A percentile compares a stretch with the other conserved stretches of the same genome.
These are phyloP conservation scores for Anastrepha obliqua DNA, from an alignment of 1,140 invertebrate species.

Conservation along the genomic window DNA sequence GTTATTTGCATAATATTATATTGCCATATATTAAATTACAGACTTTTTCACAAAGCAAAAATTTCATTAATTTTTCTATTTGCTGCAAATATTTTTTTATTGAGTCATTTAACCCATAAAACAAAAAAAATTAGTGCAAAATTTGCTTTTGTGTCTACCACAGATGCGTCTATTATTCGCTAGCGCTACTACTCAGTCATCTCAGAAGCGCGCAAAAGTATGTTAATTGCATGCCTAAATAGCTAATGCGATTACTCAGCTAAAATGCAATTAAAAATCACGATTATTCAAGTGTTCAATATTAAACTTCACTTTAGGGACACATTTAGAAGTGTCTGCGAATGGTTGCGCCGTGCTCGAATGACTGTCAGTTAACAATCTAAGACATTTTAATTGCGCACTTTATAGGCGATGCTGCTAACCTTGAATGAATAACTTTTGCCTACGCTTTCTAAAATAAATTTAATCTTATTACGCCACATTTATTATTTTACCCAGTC, in stretches of 20 bases:
- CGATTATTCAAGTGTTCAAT: neutral
- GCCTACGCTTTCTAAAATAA: neutral
- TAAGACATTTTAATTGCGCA: constrained; percentile 4
- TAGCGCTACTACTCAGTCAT: neutral
- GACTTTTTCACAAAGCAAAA: too few species aligned
- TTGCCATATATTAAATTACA: too few species aligned
- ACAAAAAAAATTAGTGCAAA: too few species aligned
- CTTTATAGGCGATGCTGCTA: neutral
- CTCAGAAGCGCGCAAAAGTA: neutral
- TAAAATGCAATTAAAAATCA: neutral
- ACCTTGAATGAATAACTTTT: neutral
- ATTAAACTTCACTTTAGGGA: neutral
- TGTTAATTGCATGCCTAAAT: neutral
- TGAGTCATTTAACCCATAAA: too few species aligned
- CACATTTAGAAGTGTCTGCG: neutral
- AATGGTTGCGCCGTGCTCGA: neutral
- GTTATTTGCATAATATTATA: too few species aligned
- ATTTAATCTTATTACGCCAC: neutral
- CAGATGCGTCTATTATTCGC: too few species aligned
- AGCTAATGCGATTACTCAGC: neutral
- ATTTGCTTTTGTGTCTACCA: too few species aligned
- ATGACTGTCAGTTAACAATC: neutral
- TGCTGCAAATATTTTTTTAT: too few species aligned
- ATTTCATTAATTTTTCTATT: too few species aligned
- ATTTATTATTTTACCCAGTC: constrained; percentile 25